Base-by-base conservation (phyloP, 1,140 invertebrate genomes). In the Danaus melanippus region DNA sequence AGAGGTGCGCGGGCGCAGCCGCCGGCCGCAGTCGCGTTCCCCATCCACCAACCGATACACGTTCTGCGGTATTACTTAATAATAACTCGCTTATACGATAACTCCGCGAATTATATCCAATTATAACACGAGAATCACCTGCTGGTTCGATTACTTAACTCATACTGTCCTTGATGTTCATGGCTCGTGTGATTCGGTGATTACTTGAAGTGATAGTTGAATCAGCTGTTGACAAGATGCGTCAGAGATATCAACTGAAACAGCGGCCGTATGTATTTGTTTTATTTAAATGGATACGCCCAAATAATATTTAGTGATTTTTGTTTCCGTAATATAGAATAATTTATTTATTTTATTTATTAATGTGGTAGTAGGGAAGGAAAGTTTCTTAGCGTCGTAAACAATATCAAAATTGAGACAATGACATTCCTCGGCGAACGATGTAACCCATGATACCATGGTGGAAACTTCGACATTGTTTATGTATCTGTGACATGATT, bases 171-270 rank as follows among this genome's bases (percentile, higher is more conserved):
- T 15, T 32, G 21, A 32, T 32, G 21, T 32, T 32, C 21, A 47
- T 47, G 48, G 48, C 48, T 51, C 49, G 43, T 52, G 58, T 60
- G 58, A 60, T 40, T 60, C 47, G 12, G 58, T 54, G 53, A 55
- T 51, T 60, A 40, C 43, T 32, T 53, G 45, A 41, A 54, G 47
- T 58, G 53, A 55, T 58, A 62, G 52, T 58, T 60, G 60, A 56
- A 53, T 61, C 61, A 66, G 52, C 56, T 62, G 42, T 60, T 59
- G 54, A 43, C 59, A 78, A 46, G 56, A 86, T 86, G 83, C 80
- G 80, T 66, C 81, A 86, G 66, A 69, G 83, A 66, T 86, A 86
- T 71, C 83, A 86, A 70, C 71, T 86, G 64, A 84, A 86, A 67
- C 83, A 86, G 62, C 76, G 75, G 69, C 75, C 71, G 83, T 86